Evolutionary conservation across 2,113 vertebrate genomes (phyloP), one percentile per base, ranked within the genome.

Genomic region (Menidia beryllina): DNA sequence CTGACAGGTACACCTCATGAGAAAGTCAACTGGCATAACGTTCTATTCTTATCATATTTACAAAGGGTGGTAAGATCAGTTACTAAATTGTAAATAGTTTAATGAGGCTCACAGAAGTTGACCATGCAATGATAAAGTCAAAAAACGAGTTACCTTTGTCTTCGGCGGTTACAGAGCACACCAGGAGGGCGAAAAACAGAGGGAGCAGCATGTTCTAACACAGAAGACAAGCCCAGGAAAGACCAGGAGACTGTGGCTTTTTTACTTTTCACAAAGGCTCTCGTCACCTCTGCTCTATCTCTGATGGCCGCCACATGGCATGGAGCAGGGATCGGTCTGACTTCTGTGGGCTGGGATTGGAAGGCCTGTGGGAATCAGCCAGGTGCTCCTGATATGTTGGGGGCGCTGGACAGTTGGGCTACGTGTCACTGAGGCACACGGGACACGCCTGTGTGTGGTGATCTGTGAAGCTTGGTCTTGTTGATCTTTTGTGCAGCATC

Each of bases 361-460:
- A 80, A 45, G 66, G 19, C 63, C 72, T 25, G 25, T 94, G 93
- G 76, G 93, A 94, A 91, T 17, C 54, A n/a, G 24, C 62, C 93
- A 93, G 92, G 88, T 94, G 93, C 63, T 77, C 15, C 24, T 87
- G 91, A 89, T 86, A 89, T 74, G 73, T 70, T 50, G 20, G 66
- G 70, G 38, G 34, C 20, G 54, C 57, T 26, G 19, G 49, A 48
- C 64, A 12, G 19, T 79, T 77, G 55, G 83, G 69, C 53, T 86
- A 94, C 93, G 93, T 94, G 93, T 94, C 91, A 83, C 50, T 77
- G 71, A 34, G n/a, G 19, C 49, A 82, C 41, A 71, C 58, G 64
- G 11, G 48, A 59, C 49, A 36, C 26, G 41, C 30, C 30, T 34
- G 30, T 34, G 30, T 34, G 10, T 34, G 30, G 30, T 34, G n/a